Percentiles rank a stretch among this genome's conserved stretches.
Conservation (phyloP, 1,140 invertebrate genomes). For the Octopus sinensis region DNA sequence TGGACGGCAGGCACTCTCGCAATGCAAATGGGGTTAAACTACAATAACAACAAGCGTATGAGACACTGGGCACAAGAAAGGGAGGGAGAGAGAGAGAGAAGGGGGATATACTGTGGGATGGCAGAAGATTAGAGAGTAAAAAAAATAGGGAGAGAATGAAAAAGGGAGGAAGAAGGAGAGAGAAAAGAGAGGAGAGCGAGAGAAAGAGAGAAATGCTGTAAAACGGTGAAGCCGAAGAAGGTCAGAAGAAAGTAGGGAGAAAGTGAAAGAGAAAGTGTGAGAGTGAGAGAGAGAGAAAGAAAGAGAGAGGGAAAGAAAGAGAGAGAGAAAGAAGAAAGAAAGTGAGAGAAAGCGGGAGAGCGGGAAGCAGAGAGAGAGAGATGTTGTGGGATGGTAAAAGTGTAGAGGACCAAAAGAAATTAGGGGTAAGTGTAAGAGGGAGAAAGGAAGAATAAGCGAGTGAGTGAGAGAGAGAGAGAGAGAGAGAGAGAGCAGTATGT, state of each 20-base stretch:
- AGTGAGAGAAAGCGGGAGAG: background rate
- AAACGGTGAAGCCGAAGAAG: background rate
- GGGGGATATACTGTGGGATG: no score
- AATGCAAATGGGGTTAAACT: no score
- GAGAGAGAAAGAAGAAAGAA: background rate
- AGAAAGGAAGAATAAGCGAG: background rate
- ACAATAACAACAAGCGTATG: no score
- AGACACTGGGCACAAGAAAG: no score
- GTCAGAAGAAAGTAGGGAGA: background rate
- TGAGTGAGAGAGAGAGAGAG: background rate
- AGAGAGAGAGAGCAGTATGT: background rate
- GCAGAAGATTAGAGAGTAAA: no score
- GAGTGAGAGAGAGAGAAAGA: background rate
- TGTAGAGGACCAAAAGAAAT: background rate
- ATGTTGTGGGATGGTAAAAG: background rate
- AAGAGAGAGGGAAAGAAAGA: background rate
- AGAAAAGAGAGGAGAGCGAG: background rate
- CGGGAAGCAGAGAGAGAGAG: background rate
- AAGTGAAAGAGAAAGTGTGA: background rate
- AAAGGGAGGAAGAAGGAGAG: background rate
- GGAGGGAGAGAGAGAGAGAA: no score
- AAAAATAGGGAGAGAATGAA: background rate
- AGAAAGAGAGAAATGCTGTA: background rate
- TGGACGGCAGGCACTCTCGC: no score
- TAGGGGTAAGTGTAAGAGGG: background rate